Conservation (phyloP, 2,888 invertebrate species). For the Mythimna vitellina region DNA sequence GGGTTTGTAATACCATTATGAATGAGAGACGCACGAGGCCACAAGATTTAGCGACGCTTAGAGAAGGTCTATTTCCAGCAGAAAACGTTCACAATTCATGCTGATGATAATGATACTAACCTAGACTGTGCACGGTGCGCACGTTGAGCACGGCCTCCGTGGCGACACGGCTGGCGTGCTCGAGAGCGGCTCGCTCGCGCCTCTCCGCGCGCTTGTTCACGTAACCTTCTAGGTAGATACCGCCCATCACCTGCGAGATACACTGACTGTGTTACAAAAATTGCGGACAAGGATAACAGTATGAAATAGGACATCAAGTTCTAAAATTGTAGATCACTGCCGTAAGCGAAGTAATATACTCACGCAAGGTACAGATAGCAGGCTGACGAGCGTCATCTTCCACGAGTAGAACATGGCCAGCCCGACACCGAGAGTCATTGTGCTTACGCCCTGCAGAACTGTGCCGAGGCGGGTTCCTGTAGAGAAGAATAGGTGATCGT, state of each 20-base stretch:
- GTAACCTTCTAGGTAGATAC: constrained; percentile 90
- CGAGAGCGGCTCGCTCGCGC: constrained; percentile 90
- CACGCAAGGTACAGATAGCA: constrained; percentile 91
- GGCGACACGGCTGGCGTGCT: constrained; percentile 91
- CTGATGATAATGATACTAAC: constrained; percentile 70
- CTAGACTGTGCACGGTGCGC: constrained; percentile 91
- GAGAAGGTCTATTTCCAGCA: no score
- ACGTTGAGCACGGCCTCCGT: constrained; percentile 92
- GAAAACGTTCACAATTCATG: background rate
- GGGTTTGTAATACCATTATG: no score
- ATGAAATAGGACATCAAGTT: background rate
- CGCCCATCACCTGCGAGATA: constrained; percentile 84
- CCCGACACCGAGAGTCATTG: constrained; percentile 90
- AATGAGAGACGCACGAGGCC: no score
- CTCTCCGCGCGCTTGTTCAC: constrained; percentile 88
- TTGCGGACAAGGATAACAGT: background rate
- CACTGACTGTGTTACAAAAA: background rate
- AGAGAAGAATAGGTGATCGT: background rate
- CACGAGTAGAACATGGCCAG: constrained; percentile 90
- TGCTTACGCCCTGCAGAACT: constrained; percentile 91
- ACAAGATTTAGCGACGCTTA: no score
- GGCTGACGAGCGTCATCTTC: constrained; percentile 92
- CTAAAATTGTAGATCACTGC: background rate
- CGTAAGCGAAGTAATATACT: constrained; percentile 62
- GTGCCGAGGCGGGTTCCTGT: constrained; percentile 90